Evolutionary conservation across 2,113 vertebrate genomes (phyloP), one percentile per base, ranked within the genome.

Genomic region (Sphyrna mokarran): DNA sequence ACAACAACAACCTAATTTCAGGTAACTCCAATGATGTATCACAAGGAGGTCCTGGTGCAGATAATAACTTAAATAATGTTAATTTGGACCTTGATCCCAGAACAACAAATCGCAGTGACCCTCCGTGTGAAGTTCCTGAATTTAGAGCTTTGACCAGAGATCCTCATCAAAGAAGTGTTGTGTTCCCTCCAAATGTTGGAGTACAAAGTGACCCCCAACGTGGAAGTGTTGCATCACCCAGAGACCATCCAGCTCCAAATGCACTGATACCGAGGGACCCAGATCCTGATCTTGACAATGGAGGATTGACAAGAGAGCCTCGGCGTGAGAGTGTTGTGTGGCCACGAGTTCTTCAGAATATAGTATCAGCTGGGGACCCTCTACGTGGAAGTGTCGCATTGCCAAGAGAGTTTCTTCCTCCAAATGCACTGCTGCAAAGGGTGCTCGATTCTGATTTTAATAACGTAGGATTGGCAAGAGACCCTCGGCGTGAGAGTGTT

Each of bases 251-350:
- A 80, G 2, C 78, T 13, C 78, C 78, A 37, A 80, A 18, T 16
- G 78, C 78, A 80, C n/a, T 37, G 13, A 14, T 3, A 20, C 78
- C 37, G 78, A 18, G 78, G n/a, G 78, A 37, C 14, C 78, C 78
- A 37, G 78, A n/a, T 37, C 14, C 78, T 80, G 78, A 40, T 33
- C 14, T 5, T 80, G 16, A 80, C 37, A 37, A 80, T 3, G 2
- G 37, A 80, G 78, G 33, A 80, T 80, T 80, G n/a, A 9, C n/a
- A 37, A 80, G 78, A 37, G n/a, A 80, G 0, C 78, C 78, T 80
- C 78, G 78, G n/a, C 78, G 78, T 80, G 78, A 80, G 78, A 80
- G 78, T 37, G 78, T 80, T 80, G 78, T 80, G n/a, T 80, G 78
- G 78, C 78, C 78, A 37, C 37, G 78, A 40, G 78, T 14, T 37